Evolutionary conservation across 2,888 invertebrate species (phyloP).

Genomic region (Cerceris rybyensis): DNA sequence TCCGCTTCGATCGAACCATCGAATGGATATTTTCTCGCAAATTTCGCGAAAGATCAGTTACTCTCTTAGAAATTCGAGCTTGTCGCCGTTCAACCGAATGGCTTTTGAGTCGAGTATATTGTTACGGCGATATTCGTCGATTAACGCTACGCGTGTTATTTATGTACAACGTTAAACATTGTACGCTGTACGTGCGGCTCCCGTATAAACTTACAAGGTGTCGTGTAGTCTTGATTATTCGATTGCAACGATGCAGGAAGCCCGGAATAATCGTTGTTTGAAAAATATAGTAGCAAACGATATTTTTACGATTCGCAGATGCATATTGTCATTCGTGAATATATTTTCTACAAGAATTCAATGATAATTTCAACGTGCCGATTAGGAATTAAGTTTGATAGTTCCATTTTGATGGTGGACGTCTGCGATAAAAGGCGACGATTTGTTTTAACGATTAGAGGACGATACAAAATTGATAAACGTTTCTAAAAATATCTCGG

Average conservation of each 20-base stretch:
- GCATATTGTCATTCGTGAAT: no score
- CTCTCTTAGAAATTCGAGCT: background rate
- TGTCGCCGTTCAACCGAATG: conserved; percentile 10
- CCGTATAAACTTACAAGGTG: conserved; percentile 6
- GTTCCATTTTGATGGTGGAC: no score
- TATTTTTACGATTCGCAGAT: no score
- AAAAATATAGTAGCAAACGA: no score
- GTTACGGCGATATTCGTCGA: conserved; percentile 31
- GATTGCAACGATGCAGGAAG: background rate
- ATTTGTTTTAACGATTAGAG: no score
- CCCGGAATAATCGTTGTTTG: background rate
- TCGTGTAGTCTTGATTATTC: background rate
- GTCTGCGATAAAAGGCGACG: no score
- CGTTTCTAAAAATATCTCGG: background rate
- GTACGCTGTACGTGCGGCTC: conserved; percentile 25
- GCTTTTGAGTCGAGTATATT: conserved; percentile 41
- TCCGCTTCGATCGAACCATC: no score
- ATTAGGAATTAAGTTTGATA: no score
- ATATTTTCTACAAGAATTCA: no score
- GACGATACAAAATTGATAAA: no score
- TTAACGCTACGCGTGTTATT: conserved; percentile 42
- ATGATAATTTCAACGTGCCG: no score
- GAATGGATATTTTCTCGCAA: no score
- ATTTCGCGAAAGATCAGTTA: background rate
- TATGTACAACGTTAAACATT: conserved; percentile 68